Percentiles rank a stretch among this genome's conserved stretches.
These are phyloP conservation scores for Pseudochromis fuscus DNA, from an alignment of 2,797 vertebrate species.

Conservation along the genomic window DNA sequence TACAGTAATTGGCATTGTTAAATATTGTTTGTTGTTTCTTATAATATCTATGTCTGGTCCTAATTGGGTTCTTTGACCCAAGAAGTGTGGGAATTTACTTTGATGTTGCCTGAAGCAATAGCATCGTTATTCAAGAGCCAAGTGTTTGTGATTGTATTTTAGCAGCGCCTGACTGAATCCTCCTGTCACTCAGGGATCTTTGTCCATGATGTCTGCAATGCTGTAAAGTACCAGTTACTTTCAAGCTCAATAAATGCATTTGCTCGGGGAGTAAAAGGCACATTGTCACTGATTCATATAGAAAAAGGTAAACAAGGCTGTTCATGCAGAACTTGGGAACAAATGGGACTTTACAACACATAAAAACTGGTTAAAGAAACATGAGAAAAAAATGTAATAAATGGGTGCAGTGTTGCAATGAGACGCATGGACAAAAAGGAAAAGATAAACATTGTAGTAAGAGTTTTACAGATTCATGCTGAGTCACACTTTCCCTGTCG, in stretches of 20 bases:
- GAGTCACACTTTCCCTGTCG: background rate
- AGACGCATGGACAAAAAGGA: background rate
- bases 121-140: slow-evolving; percentile 33
- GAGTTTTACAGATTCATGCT: background rate
- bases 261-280: slow-evolving; percentile 2
- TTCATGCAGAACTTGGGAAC: slow-evolving; percentile 16
- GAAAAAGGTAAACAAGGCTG: slow-evolving; percentile 10
- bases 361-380: background rate
- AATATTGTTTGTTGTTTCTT: slow-evolving; percentile 17
- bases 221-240: slow-evolving; percentile 43
- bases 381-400: background rate
- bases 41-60: slow-evolving; percentile 3
- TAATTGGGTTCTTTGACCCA: slow-evolving; percentile 39
- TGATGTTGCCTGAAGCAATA: slow-evolving; percentile 45
- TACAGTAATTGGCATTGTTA: slow-evolving; percentile 11
- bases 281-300: slow-evolving; percentile 6
- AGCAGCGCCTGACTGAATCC: slow-evolving; percentile 26
- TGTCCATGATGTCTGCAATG: slow-evolving; percentile 38
- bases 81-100: slow-evolving; percentile 33
- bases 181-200: slow-evolving; percentile 39
- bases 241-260: slow-evolving; percentile 35
- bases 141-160: slow-evolving; percentile 36
- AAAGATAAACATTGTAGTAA: background rate
- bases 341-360: slow-evolving; percentile 7
- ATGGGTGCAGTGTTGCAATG: background rate